These are phyloP conservation scores for Lucilia sericata DNA, from an alignment of 1,140 invertebrate species.

Conservation along the genomic window DNA sequence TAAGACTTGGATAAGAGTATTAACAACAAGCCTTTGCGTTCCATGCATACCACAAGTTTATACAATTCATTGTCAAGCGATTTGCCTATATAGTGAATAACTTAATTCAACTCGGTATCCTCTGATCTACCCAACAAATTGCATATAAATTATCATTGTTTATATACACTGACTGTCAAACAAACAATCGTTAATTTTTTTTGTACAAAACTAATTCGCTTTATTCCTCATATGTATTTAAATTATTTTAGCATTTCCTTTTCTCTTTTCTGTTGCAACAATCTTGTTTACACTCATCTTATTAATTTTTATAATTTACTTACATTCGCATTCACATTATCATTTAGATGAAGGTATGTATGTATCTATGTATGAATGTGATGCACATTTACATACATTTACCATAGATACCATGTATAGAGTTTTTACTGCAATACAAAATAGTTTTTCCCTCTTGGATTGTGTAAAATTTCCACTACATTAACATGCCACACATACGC, in stretches of 20 bases:
- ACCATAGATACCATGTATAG: background rate
- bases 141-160: too few relatives aligned
- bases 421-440: background rate
- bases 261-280: background rate
- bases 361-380: too few relatives aligned
- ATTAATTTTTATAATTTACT: conserved; percentile 8
- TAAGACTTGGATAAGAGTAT: too few relatives aligned
- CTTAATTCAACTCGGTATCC: too few relatives aligned
- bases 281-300: conserved; percentile 8
- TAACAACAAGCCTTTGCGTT: too few relatives aligned
- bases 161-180: too few relatives aligned
- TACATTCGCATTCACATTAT: background rate
- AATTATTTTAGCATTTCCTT: background rate
- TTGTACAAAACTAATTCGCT: background rate
- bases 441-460: background rate
- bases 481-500: background rate
- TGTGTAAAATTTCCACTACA: conserved; percentile 2
- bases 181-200: too few relatives aligned
- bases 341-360: too few relatives aligned
- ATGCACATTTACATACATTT: background rate
- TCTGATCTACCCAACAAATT: too few relatives aligned
- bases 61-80: too few relatives aligned
- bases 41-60: too few relatives aligned
- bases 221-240: background rate
- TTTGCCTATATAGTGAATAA: too few relatives aligned